Evolutionary conservation across 1,140 invertebrate genomes (phyloP), one percentile per base, ranked within the genome.

Genomic region (Eufriesea mexicana): DNA sequence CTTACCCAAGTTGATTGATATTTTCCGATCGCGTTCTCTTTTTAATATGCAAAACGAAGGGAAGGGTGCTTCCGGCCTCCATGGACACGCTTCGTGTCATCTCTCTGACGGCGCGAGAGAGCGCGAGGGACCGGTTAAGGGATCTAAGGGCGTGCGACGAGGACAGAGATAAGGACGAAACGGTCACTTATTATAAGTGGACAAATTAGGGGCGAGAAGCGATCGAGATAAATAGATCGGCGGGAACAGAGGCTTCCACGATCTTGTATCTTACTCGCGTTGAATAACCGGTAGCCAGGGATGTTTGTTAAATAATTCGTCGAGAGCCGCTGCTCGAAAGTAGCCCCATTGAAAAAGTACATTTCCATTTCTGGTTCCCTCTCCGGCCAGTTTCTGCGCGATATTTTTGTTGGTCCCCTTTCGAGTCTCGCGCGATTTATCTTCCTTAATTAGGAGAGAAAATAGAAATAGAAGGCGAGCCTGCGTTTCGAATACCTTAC

Each of bases 31-130:
- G 25, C 74, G 59, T 18, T 75, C 57, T 47, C n/a, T 62, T 62
- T 64, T 76, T 64, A 64, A 76, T 64, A 76, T 76, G 74, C 74
- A 76, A 76, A 76, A 51, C 12, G 49, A 62, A 51, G 25, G 59
- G 71, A 73, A 55, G 51, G 35, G 71, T n/a, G 57, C 42, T 75
- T 51, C 73, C 45, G 73, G 57, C 28, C 35, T 35, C n/a, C 45
- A 62, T 51, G 59, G 25, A 75, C 59, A 62, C 45, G 59, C 73
- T 62, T 75, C 72, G 59, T 35, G 4, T 35, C 35, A 35, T 35
- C 35, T 35, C 35, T 35, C 35, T 35, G 35, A 35, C 35, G 35
- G 35, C 1, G 1, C 35, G 35, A 35, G 35, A 35, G 35, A 35
- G 35, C 35, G 35, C 4, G 35, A 35, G 35, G 4, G 35, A 4